phyloP scores from a whole-genome alignment of 1,140 invertebrate species.

The Bombus picipes region DNA sequence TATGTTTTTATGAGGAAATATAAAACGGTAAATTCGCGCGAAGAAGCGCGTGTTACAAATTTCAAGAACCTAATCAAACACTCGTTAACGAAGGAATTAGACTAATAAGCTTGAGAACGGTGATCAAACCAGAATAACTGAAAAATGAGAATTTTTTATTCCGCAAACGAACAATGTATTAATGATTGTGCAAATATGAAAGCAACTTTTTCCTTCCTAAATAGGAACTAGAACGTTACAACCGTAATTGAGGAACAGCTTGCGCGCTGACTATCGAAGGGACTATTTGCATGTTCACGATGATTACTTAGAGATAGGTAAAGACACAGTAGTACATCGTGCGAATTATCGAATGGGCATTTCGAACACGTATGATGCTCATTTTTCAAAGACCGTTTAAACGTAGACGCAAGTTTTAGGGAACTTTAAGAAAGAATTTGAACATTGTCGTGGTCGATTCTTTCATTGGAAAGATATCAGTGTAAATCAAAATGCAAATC shows the following conservation, averaged over 20 bases:
- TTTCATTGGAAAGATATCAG: too few species aligned
- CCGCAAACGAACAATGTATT: background rate
- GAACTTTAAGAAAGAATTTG: too few species aligned
- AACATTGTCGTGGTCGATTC: too few species aligned
- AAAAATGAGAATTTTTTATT: background rate
- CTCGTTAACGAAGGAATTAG: background rate
- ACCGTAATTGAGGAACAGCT: background rate
- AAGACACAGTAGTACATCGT: background rate
- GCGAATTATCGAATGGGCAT: too few species aligned
- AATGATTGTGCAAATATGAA: slow-evolving; percentile 6
- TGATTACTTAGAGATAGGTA: background rate
- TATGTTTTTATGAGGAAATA: too few species aligned
- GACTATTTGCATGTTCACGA: background rate
- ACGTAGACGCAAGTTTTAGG: too few species aligned
- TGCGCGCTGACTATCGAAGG: background rate
- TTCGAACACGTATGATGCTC: too few species aligned
- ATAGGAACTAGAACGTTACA: slow-evolving; percentile 24
- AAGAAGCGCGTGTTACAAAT: background rate
- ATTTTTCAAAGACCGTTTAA: too few species aligned
- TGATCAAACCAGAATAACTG: too few species aligned
- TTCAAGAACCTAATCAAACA: background rate
- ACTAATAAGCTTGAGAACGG: background rate
- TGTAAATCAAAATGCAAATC: too few species aligned
- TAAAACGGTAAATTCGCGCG: background rate
- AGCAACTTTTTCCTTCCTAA: slow-evolving; percentile 26